Percentiles rank a stretch among this genome's conserved stretches.
phyloP scores from a whole-genome alignment of 2,113 vertebrate genomes.

The Corydoras maculifer region DNA sequence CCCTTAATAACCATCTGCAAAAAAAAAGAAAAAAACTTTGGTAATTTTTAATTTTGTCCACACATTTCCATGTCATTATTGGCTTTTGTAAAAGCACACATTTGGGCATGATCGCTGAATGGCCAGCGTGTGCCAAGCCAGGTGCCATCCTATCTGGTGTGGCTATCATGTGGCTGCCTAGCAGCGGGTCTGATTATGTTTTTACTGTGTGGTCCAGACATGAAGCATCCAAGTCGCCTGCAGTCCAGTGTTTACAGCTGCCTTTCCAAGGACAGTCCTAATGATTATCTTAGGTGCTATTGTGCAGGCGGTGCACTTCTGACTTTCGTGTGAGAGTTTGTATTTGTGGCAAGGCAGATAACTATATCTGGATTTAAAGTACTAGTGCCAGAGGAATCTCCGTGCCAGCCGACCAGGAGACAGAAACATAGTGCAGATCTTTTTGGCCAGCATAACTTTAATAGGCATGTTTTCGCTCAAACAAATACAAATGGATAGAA shows the following conservation, averaged over 20 bases:
- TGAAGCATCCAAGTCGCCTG: constrained; percentile 32
- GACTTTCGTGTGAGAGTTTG: constrained; percentile 21
- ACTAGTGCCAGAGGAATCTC: constrained; percentile 18
- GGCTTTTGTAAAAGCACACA: constrained; percentile 16
- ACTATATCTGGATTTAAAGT: constrained; percentile 33
- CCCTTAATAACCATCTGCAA: constrained; percentile 49
- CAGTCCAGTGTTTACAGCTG: constrained; percentile 33
- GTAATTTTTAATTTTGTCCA: constrained; percentile 32
- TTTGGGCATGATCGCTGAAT: constrained; percentile 34
- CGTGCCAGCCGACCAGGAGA: constrained; percentile 14
- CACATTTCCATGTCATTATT: constrained; percentile 33
- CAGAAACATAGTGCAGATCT: constrained; percentile 34
- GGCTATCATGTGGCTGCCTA: constrained; percentile 33
- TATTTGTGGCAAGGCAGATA: constrained; percentile 28
- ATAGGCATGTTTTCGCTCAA: constrained; percentile 56
- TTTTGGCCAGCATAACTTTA: constrained; percentile 57
- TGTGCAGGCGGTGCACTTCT: constrained; percentile 49
- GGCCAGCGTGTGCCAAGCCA: constrained; percentile 49
- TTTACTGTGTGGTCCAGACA: constrained; percentile 54
- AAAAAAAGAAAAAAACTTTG: constrained; percentile 39
- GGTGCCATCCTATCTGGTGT: constrained; percentile 8
- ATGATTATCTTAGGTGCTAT: constrained; percentile 60
- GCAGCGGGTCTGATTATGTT: constrained; percentile 32
- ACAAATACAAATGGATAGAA: constrained; percentile 43
- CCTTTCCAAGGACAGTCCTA: constrained; percentile 44